Conservation (phyloP, 2,797 vertebrate genomes). For the Malurus leucopterus region DNA sequence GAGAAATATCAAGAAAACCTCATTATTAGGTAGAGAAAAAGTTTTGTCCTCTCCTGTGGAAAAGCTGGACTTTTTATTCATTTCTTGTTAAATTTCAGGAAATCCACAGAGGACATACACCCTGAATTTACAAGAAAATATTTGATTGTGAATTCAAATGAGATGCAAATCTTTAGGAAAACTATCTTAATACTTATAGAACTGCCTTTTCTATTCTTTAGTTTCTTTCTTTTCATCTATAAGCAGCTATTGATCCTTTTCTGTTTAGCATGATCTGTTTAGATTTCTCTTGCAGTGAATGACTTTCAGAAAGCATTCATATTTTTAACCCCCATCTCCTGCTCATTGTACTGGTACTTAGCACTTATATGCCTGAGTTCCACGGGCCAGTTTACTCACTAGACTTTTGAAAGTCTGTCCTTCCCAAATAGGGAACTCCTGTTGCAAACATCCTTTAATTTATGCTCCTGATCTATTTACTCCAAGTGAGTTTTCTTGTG, state of each 20-base stretch:
- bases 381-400: neutral
- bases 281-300: neutral
- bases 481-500: neutral
- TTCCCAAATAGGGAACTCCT: neutral
- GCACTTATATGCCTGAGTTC: neutral
- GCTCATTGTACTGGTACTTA: fast-evolving
- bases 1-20: neutral
- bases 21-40: neutral
- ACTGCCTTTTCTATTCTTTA: neutral
- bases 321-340: neutral
- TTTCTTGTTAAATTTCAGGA: neutral
- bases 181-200: neutral
- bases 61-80: neutral
- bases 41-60: neutral
- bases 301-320: neutral
- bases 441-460: neutral
- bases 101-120: neutral
- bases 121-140: neutral
- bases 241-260: neutral
- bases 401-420: neutral
- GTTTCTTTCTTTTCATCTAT: neutral
- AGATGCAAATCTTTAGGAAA: neutral
- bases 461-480: neutral
- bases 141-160: neutral
- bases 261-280: neutral